phyloP scores from a whole-genome alignment of 35 echinoderm and acorn worm genomes.

The Strongylocentrotus purpuratus region DNA sequence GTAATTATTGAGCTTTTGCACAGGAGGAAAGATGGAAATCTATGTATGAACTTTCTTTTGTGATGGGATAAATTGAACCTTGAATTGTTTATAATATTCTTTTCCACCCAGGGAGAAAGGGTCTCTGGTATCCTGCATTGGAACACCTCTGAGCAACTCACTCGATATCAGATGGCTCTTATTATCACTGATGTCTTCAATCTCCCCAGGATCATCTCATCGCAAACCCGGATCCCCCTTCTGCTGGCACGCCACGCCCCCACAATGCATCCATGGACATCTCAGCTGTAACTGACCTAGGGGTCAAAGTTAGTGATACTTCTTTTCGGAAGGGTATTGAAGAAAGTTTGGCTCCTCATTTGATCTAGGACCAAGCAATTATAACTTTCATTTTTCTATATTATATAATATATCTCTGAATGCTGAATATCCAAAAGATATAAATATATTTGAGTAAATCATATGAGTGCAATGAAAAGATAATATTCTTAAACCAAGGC shows the following conservation, averaged over 20 bases:
- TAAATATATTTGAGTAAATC: not conserved
- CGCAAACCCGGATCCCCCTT: constrained; percentile 51
- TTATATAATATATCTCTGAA: too few species aligned
- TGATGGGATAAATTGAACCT: too few species aligned
- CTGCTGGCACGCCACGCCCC: constrained; percentile 72
- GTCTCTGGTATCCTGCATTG: constrained; percentile 77
- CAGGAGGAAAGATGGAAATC: too few species aligned
- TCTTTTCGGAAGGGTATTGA: not conserved
- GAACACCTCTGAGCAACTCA: constrained; percentile 73
- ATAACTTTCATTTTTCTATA: not conserved
- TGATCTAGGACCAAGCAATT: not conserved
- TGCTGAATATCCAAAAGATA: too few species aligned
- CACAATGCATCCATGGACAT: constrained; percentile 70
- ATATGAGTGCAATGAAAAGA: not conserved
- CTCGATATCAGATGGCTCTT: constrained; percentile 74
- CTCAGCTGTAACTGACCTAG: constrained; percentile 52
- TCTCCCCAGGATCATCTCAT: constrained; percentile 67
- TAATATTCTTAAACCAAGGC: not conserved
- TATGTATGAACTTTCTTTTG: too few species aligned
- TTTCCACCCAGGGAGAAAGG: not conserved
- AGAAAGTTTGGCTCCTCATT: not conserved
- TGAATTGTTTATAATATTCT: not conserved
- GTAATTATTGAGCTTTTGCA: too few species aligned
- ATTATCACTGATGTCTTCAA: constrained; percentile 73
- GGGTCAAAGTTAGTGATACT: constrained; percentile 49